Base-by-base conservation (phyloP, 2,113 vertebrate genomes). In the rat (Rattus norvegicus) region DNA sequence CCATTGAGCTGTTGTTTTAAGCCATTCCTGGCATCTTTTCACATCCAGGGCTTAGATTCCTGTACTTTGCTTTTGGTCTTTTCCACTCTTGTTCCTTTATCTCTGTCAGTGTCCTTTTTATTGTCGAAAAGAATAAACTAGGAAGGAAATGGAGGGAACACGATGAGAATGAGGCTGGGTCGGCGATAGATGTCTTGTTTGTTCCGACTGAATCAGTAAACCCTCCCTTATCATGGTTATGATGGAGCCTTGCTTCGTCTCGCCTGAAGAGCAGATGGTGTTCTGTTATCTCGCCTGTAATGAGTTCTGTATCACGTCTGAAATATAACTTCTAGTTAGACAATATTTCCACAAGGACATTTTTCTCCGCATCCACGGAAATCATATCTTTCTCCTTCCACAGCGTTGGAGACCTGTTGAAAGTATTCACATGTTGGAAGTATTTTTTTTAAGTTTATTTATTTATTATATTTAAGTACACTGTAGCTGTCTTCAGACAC, bases 361-460 rank as follows among this genome's bases (percentile, higher is more conserved):
- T 85, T 95, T 67, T 39, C 87, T 86, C 52, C 52, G 30, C 14
- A 17, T 70, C 72, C 43, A 54, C 96, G 73, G 94, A 92, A 91
- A 86, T 91, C 54, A 79, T n/a, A 52, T 24, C 36, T 86, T 79
- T 88, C 92, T 54, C 89, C 36, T 26, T 83, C 76, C 61, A 36
- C 47, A 93, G 56, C 9, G 92, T 5, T 59, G 49, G 73, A 73
- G 73, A 73, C 43, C 76, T 69, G 17, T 49, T 96, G 92, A 96
- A 98, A 94, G 70, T 65, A 81, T 95, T 97, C 81, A 92, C 56
- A 30, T 69, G 69, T 85, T 94, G 91, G 17, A 92, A 92, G 43
- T 89, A 93, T 54, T 92, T 54, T 43, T 88, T 91, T n/a, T n/a
- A n/a, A n/a, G n/a, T n/a, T n/a, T n/a, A n/a, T n/a, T n/a, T n/a